Conservation (phyloP, 2,888 invertebrate species). For the Hermaeophaga mercurialis region DNA sequence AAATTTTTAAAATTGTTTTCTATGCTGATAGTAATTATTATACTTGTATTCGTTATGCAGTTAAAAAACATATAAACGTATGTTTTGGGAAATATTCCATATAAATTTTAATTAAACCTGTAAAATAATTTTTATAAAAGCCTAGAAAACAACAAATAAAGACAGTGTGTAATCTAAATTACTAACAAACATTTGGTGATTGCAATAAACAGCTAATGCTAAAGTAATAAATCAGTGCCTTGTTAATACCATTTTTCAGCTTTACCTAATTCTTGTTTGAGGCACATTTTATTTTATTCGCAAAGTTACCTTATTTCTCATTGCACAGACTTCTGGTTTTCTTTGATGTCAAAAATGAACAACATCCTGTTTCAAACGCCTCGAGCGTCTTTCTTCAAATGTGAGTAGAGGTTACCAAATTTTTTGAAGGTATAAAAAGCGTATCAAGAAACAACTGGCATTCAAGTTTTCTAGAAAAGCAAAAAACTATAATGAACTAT, state of each 20-base stretch:
- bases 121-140: too few species aligned
- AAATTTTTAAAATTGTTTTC: too few species aligned
- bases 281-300: background rate
- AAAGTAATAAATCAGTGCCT: conserved; percentile 6
- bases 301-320: conserved; percentile 17
- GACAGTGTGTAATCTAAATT: background rate
- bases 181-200: background rate
- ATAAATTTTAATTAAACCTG: too few species aligned
- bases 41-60: too few species aligned
- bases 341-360: conserved; percentile 37
- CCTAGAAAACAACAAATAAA: background rate
- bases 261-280: background rate
- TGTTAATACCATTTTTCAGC: background rate
- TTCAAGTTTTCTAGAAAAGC: too few species aligned
- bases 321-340: conserved; percentile 38
- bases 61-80: too few species aligned
- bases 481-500: too few species aligned
- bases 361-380: conserved; percentile 39
- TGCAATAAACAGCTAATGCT: background rate
- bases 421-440: too few species aligned
- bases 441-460: too few species aligned
- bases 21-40: too few species aligned
- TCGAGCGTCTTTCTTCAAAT: conserved; percentile 40
- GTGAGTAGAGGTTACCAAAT: conserved; percentile 27
- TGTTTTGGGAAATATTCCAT: too few species aligned